Evolutionary conservation across 2,797 vertebrate species (phyloP).

Genomic region (Enteromius thamalakanensis): DNA sequence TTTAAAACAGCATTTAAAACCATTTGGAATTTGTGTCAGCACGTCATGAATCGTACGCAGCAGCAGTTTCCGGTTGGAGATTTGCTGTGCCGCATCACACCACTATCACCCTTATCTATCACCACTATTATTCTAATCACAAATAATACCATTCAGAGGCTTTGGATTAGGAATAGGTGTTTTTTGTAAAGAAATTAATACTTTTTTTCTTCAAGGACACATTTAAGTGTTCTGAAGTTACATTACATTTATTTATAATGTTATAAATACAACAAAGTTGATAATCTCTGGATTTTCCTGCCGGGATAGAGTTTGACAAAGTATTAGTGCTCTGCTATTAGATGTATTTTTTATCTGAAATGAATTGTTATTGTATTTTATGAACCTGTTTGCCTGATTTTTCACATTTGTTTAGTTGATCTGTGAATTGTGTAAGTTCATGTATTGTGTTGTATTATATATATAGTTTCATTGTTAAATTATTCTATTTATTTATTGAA

Average conservation of each 20-base stretch:
- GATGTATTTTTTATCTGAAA: background rate
- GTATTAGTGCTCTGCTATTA: background rate
- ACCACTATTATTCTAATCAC: background rate
- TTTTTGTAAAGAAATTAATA: background rate
- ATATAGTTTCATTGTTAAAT: background rate
- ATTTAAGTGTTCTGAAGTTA: background rate
- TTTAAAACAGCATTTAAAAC: too few relatives aligned
- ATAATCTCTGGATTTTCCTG: constrained; percentile 13
- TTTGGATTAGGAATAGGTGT: background rate
- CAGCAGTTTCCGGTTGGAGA: too few relatives aligned
- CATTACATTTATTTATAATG: background rate
- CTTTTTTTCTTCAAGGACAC: background rate
- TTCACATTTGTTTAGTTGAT: background rate
- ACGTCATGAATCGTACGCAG: too few relatives aligned
- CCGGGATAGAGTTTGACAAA: background rate
- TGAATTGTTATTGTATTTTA: background rate
- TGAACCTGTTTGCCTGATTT: background rate
- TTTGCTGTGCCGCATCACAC: too few relatives aligned
- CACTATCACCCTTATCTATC: too few relatives aligned
- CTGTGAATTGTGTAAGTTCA: background rate
- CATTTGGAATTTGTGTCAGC: too few relatives aligned
- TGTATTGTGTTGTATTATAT: background rate
- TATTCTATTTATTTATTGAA: constrained; percentile 7
- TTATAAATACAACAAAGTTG: background rate
- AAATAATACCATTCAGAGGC: background rate